phyloP scores from a whole-genome alignment of 1,140 invertebrate species.

The Lepeophtheirus salmonis region DNA sequence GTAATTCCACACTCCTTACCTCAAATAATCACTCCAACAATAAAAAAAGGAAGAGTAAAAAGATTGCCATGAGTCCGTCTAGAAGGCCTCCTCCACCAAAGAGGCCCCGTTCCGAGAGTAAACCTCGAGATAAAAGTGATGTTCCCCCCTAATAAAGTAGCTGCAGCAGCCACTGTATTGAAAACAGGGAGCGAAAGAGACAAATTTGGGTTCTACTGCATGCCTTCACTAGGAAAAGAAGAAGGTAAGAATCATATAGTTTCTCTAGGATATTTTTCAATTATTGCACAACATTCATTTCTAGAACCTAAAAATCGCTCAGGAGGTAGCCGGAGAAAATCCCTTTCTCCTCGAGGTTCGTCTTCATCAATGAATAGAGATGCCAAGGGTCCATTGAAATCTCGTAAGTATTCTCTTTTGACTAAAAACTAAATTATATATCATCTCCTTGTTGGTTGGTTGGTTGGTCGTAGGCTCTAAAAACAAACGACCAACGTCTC shows the following conservation, averaged over 20 bases:
- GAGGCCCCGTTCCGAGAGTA: background rate
- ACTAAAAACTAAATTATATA: background rate
- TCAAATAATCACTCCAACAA: background rate
- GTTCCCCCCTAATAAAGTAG: background rate
- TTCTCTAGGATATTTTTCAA: too few species aligned
- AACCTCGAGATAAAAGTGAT: background rate
- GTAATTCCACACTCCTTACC: background rate
- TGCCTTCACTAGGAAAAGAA: background rate
- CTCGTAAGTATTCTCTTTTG: background rate
- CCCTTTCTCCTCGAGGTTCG: background rate
- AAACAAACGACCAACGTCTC: background rate
- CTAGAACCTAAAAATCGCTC: background rate
- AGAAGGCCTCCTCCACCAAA: background rate
- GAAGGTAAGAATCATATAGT: too few species aligned
- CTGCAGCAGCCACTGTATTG: background rate
- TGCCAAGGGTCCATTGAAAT: background rate
- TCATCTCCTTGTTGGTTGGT: background rate
- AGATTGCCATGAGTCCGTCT: background rate
- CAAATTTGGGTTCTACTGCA: constrained; percentile 14
- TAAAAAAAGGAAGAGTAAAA: background rate
- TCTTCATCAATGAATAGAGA: background rate
- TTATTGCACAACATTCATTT: background rate
- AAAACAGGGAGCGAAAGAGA: constrained; percentile 6
- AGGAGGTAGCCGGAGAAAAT: background rate
- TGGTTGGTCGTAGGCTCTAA: background rate